Conservation (phyloP, 1,140 invertebrate species). For the Drosophila aff. region DNA sequence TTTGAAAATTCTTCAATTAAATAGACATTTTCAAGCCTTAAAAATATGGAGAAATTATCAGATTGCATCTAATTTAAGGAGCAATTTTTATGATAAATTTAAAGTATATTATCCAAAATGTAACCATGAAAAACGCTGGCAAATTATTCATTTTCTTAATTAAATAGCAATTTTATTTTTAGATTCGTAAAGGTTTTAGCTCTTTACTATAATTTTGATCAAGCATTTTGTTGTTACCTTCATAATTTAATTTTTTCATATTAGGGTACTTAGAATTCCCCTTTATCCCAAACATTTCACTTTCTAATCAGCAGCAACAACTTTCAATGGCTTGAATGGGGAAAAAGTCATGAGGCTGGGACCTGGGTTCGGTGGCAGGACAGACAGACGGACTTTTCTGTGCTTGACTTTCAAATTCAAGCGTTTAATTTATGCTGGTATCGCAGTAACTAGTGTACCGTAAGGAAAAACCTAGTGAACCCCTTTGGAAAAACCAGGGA, state of each 20-base stretch:
- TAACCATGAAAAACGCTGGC: too few relatives aligned
- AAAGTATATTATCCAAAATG: too few relatives aligned
- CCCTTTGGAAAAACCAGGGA: slow-evolving; percentile 9
- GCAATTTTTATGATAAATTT: too few relatives aligned
- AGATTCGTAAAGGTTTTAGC: background rate
- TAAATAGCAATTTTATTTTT: background rate
- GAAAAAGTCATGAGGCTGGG: slow-evolving; percentile 11
- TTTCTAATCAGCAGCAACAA: slow-evolving; percentile 73
- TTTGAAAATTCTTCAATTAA: too few relatives aligned
- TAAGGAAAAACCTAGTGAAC: slow-evolving; percentile 37
- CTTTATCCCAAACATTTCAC: slow-evolving; percentile 37
- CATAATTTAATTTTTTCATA: too few relatives aligned
- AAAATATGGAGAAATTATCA: too few relatives aligned
- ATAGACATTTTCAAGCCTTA: too few relatives aligned
- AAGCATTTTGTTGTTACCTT: too few relatives aligned
- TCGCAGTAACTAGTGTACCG: slow-evolving; percentile 44
- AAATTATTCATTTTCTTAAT: too few relatives aligned
- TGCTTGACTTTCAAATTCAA: slow-evolving; percentile 71
- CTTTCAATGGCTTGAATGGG: slow-evolving; percentile 52
- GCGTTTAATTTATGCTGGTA: slow-evolving; percentile 76
- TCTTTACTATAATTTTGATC: too few relatives aligned
- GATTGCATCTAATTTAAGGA: too few relatives aligned
- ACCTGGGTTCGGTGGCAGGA: background rate
- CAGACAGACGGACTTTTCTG: slow-evolving; percentile 36
- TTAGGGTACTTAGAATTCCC: background rate